These are phyloP conservation scores for Cydia splendana DNA, from an alignment of 1,140 invertebrate species.

Conservation along the genomic window DNA sequence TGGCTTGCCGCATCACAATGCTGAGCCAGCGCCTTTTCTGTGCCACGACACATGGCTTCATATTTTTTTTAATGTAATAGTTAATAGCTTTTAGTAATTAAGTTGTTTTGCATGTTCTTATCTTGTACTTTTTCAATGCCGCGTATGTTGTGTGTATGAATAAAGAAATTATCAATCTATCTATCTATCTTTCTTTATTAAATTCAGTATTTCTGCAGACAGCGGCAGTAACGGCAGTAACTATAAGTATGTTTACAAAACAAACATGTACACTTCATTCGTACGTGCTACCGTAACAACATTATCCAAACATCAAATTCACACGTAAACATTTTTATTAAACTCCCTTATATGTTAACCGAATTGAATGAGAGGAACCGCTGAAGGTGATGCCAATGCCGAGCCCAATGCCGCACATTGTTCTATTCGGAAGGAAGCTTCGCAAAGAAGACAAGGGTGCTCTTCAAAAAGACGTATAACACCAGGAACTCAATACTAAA, in stretches of 20 bases:
- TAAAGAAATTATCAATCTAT: too few species aligned
- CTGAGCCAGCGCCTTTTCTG: too few species aligned
- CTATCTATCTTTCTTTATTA: too few species aligned
- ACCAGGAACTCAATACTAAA: neutral
- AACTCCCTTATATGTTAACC: neutral
- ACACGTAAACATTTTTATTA: constrained; percentile 10
- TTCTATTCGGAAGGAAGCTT: constrained; percentile 13
- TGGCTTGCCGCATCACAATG: too few species aligned
- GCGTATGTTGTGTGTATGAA: too few species aligned
- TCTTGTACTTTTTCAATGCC: too few species aligned
- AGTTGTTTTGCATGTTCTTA: too few species aligned
- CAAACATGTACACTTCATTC: neutral
- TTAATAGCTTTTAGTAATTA: too few species aligned
- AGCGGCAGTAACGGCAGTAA: neutral
- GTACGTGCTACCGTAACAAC: neutral
- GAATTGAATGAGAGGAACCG: constrained; percentile 7
- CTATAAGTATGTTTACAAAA: neutral
- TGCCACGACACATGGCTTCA: too few species aligned
- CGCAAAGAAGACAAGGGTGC: neutral
- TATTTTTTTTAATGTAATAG: too few species aligned
- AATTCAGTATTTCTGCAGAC: neutral
- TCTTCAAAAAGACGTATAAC: neutral
- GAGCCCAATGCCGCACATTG: neutral
- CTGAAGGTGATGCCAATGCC: constrained; percentile 6
- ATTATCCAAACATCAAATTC: neutral